Percentiles rank a stretch among this genome's conserved stretches.
Conservation (phyloP, 2,888 invertebrate genomes). For the Timema podura region DNA sequence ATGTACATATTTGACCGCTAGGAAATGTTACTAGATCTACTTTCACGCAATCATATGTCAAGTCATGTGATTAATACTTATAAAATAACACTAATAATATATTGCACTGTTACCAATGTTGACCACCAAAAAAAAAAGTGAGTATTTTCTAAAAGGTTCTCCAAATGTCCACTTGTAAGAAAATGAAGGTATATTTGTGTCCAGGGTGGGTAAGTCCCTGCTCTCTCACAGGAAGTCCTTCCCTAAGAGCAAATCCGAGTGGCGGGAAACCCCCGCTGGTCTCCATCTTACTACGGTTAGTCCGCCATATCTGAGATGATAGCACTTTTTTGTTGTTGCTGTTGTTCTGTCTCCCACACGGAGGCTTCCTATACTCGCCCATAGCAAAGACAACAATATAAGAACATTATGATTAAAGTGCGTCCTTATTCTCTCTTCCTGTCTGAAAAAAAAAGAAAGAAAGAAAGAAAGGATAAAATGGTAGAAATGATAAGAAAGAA, state of each 20-base stretch:
- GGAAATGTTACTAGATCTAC: too few relatives aligned
- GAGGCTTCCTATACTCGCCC: neutral
- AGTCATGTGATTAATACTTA: too few relatives aligned
- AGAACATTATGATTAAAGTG: neutral
- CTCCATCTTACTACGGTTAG: slow-evolving; percentile 7
- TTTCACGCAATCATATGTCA: too few relatives aligned
- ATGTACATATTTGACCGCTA: too few relatives aligned
- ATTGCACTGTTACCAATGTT: too few relatives aligned
- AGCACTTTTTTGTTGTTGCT: neutral
- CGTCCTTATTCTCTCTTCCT: neutral
- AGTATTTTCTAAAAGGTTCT: too few relatives aligned
- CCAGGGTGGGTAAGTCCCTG: too few relatives aligned
- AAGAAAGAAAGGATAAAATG: neutral
- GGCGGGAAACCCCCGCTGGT: slow-evolving; percentile 2
- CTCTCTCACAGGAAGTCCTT: neutral
- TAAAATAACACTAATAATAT: too few relatives aligned
- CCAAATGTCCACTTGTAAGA: too few relatives aligned
- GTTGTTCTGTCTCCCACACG: neutral
- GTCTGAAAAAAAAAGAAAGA: neutral
- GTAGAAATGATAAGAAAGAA: neutral
- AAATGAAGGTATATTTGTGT: too few relatives aligned
- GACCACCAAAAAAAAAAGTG: too few relatives aligned
- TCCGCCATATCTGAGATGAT: neutral
- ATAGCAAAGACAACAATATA: neutral
- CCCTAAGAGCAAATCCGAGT: slow-evolving; percentile 11